These are phyloP conservation scores for Danaus plexippus DNA, from an alignment of 1,140 invertebrate genomes.

Conservation along the genomic window DNA sequence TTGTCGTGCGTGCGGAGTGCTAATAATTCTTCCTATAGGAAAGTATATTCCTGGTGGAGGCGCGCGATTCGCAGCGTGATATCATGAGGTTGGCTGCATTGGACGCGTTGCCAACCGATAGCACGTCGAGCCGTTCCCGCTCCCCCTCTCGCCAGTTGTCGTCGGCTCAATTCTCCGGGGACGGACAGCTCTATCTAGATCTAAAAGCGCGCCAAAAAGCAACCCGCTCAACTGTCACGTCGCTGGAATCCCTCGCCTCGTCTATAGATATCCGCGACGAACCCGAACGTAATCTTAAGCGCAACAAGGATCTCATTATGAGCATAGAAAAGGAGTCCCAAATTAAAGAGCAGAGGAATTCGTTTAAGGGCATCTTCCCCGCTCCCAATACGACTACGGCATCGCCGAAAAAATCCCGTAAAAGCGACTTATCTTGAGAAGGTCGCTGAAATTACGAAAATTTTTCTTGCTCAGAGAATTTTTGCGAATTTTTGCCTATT, in stretches of 20 bases:
- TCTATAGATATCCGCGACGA: slow-evolving; percentile 45
- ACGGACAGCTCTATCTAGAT: slow-evolving; percentile 32
- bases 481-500: slow-evolving; percentile 12
- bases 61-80: slow-evolving; percentile 81
- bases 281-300: slow-evolving; percentile 40
- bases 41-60: slow-evolving; percentile 85
- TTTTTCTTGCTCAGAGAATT: too few species aligned
- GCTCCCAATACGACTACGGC: slow-evolving; percentile 37
- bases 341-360: slow-evolving; percentile 45
- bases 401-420: slow-evolving; percentile 45
- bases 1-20: slow-evolving; percentile 1
- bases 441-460: too few species aligned
- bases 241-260: slow-evolving; percentile 58
- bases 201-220: slow-evolving; percentile 29
- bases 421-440: slow-evolving; percentile 13
- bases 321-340: slow-evolving; percentile 51
- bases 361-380: slow-evolving; percentile 43
- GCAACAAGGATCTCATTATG: slow-evolving; percentile 40
- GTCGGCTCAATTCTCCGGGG: background rate
- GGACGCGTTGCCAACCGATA: slow-evolving; percentile 27
- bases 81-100: slow-evolving; percentile 47
- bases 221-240: slow-evolving; percentile 50
- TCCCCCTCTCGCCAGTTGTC: slow-evolving; percentile 10
- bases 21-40: slow-evolving; percentile 60
- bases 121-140: slow-evolving; percentile 12